Evolutionary conservation across 2,888 invertebrate genomes (phyloP).

Genomic region (Epicampocera succincta): DNA sequence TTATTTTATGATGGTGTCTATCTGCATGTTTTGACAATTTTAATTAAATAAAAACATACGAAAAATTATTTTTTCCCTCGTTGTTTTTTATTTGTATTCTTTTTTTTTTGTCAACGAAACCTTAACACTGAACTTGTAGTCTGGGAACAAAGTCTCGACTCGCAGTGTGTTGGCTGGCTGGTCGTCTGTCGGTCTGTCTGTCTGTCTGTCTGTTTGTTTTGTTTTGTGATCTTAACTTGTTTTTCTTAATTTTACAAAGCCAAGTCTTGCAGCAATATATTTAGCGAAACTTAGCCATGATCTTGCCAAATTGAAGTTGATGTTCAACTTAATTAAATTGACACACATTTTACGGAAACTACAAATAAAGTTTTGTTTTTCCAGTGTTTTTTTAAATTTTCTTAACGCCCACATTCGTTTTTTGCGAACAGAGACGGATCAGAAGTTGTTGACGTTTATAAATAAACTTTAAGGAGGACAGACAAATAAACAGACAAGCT

Average conservation of each 20-base stretch:
- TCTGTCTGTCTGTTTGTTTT: conserved; percentile 4
- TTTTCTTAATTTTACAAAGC: conserved; percentile 60
- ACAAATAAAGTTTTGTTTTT: conserved; percentile 55
- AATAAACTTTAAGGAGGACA: background rate
- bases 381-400: conserved; percentile 7
- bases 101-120: conserved; percentile 51
- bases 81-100: conserved; percentile 4
- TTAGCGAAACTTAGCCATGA: conserved; percentile 63
- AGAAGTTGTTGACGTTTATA: conserved; percentile 10
- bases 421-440: conserved; percentile 20
- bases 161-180: conserved; percentile 32
- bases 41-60: conserved; percentile 64
- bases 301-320: conserved; percentile 69
- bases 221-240: conserved; percentile 53
- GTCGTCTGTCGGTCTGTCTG: background rate
- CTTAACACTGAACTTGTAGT: conserved; percentile 69
- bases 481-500: background rate
- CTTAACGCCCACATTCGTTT: conserved; percentile 47
- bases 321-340: conserved; percentile 70
- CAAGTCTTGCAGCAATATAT: conserved; percentile 45
- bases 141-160: conserved; percentile 46
- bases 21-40: conserved; percentile 63
- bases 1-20: conserved; percentile 50
- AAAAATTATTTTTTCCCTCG: background rate
- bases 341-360: conserved; percentile 64